Evolutionary conservation across 2,113 vertebrate genomes (phyloP).

Genomic region (Lates calcarifer): DNA sequence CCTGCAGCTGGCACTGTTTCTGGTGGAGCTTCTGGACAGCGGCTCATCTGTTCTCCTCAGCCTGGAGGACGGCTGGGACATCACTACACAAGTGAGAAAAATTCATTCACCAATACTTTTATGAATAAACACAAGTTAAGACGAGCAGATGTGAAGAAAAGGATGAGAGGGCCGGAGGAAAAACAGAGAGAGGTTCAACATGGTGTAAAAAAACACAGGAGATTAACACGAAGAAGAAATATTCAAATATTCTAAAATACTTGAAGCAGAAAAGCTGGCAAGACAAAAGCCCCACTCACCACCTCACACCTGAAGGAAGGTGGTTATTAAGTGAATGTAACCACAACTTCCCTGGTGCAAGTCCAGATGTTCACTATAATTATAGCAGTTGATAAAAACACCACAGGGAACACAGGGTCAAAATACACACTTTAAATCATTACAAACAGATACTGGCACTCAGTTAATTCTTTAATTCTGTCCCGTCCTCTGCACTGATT

Average conservation of each 20-base stretch:
- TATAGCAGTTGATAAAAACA: constrained; percentile 26
- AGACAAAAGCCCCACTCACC: too few species aligned
- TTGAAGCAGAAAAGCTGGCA: too few species aligned
- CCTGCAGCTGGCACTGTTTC: constrained; percentile 91
- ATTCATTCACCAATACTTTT: constrained; percentile 23
- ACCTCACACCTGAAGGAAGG: not conserved
- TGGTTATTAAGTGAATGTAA: not conserved
- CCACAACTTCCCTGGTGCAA: not conserved
- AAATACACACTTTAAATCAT: constrained; percentile 3
- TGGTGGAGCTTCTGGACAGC: constrained; percentile 94
- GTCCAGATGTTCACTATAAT: constrained; percentile 30
- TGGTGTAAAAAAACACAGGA: not conserved
- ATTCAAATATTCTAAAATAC: too few species aligned
- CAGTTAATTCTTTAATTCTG: too few species aligned
- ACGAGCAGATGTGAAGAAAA: constrained; percentile 12
- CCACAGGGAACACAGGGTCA: not conserved
- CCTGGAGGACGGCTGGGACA: constrained; percentile 98
- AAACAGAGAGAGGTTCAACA: not conserved
- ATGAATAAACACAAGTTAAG: constrained; percentile 11
- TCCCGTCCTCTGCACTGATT: too few species aligned
- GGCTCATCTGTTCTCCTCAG: constrained; percentile 96
- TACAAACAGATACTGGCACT: too few species aligned
- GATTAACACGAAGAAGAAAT: not conserved
- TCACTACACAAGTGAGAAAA: constrained; percentile 92
- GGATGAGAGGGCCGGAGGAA: not conserved